Evolutionary conservation across 2,113 vertebrate species (phyloP).

Genomic region (Neofelis nebulosa): DNA sequence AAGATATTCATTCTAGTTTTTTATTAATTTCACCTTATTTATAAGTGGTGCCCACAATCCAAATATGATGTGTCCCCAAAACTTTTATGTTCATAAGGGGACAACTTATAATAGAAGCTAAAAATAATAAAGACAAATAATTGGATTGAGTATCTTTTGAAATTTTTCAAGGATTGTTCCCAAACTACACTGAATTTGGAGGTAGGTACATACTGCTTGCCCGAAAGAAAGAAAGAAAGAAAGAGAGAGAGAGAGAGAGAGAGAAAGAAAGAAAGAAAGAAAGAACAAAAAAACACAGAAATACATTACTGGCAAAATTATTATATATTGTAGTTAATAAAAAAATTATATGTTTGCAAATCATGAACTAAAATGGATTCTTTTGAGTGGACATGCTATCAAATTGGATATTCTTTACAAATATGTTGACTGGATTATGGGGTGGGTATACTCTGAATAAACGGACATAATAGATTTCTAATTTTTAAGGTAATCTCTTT

Average conservation of each 20-base stretch:
- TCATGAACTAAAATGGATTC: neutral
- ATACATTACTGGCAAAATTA: neutral
- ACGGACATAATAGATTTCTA: neutral
- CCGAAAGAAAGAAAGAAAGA: neutral
- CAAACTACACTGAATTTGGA: neutral
- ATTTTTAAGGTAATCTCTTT: neutral
- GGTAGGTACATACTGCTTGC: accelerated
- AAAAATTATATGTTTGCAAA: neutral
- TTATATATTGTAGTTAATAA: neutral
- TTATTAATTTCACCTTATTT: neutral
- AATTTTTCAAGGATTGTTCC: neutral
- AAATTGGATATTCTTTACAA: neutral
- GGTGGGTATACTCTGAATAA: neutral
- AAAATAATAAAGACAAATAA: neutral
- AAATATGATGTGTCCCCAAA: neutral
- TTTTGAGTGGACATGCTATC: neutral
- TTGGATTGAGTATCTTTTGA: accelerated
- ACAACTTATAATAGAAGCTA: neutral
- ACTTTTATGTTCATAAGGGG: neutral
- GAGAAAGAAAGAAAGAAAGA: too few relatives aligned
- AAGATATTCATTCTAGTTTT: neutral
- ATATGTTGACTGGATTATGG: neutral
- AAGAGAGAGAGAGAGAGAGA: too few relatives aligned
- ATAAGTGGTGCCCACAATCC: neutral
- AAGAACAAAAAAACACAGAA: neutral